Evolutionary conservation across 2,113 vertebrate genomes (phyloP).

Genomic region (Podocnemis expansa): DNA sequence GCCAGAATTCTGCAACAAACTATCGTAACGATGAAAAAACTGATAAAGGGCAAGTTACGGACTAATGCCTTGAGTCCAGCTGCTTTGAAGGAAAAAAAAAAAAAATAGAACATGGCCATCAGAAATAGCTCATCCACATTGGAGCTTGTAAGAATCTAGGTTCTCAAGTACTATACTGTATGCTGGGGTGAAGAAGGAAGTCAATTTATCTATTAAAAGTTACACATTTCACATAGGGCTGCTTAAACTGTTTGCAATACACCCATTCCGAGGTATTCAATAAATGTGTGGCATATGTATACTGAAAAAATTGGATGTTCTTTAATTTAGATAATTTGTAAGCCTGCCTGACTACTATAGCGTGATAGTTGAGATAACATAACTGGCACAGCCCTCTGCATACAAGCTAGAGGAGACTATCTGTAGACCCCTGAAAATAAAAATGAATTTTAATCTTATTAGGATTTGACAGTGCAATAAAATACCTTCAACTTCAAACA

Average conservation of each 20-base stretch:
- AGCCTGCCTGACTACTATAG: not conserved
- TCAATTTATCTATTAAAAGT: not conserved
- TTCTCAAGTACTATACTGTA: not conserved
- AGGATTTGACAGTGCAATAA: not conserved
- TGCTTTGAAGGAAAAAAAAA: not conserved
- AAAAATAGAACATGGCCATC: not conserved
- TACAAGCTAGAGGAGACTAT: not conserved
- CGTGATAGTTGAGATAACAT: not conserved
- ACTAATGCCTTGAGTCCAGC: not conserved
- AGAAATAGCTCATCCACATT: not conserved
- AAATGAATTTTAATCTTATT: not conserved
- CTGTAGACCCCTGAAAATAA: not conserved
- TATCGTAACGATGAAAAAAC: not conserved
- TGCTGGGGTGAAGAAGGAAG: not conserved
- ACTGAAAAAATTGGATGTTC: not conserved
- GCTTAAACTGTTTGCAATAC: not conserved
- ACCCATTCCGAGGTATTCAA: not conserved
- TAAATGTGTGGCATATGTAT: not conserved
- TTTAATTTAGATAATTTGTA: not conserved
- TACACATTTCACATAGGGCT: not conserved
- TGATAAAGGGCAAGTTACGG: not conserved
- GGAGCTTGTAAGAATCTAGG: not conserved
- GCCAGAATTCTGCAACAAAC: not conserved
- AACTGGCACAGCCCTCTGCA: not conserved
- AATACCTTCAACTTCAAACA: not conserved